phyloP scores from a whole-genome alignment of 2,888 invertebrate species.

The Dryobotodes eremita region DNA sequence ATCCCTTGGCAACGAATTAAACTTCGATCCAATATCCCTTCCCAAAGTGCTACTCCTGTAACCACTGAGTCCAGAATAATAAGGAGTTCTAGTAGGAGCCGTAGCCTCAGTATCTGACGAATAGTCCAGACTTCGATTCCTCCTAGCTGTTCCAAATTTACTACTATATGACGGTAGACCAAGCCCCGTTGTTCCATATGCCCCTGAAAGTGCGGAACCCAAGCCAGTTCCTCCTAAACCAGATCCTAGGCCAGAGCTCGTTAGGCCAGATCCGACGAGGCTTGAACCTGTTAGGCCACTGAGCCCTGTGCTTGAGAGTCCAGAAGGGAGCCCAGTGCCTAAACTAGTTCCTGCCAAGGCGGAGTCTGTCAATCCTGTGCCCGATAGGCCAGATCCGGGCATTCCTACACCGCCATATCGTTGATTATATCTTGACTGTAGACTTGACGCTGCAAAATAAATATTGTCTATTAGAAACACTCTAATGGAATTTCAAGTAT shows the following conservation, averaged over 20 bases:
- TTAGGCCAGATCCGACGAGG: constrained; percentile 72
- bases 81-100: constrained; percentile 93
- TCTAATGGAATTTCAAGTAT: too few relatives aligned
- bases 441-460: constrained; percentile 86
- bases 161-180: constrained; percentile 86
- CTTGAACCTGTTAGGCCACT: constrained; percentile 87
- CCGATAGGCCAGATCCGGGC: constrained; percentile 79
- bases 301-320: constrained; percentile 86
- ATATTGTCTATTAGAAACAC: constrained; percentile 5
- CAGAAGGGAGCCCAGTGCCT: constrained; percentile 83
- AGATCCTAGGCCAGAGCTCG: constrained; percentile 83
- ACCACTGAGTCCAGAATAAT: constrained; percentile 92
- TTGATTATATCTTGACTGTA: constrained; percentile 90
- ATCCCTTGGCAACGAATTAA: constrained; percentile 94
- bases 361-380: constrained; percentile 78
- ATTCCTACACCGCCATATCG: constrained; percentile 90
- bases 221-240: constrained; percentile 84
- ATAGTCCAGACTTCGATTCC: constrained; percentile 96
- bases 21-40: constrained; percentile 92
- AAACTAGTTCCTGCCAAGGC: constrained; percentile 73
- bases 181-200: constrained; percentile 85
- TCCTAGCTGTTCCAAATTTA: constrained; percentile 92
- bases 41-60: constrained; percentile 89
- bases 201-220: constrained; percentile 82
- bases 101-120: constrained; percentile 99